Base-by-base conservation (phyloP, 2,113 vertebrate species). In the Ondatra zibethicus region DNA sequence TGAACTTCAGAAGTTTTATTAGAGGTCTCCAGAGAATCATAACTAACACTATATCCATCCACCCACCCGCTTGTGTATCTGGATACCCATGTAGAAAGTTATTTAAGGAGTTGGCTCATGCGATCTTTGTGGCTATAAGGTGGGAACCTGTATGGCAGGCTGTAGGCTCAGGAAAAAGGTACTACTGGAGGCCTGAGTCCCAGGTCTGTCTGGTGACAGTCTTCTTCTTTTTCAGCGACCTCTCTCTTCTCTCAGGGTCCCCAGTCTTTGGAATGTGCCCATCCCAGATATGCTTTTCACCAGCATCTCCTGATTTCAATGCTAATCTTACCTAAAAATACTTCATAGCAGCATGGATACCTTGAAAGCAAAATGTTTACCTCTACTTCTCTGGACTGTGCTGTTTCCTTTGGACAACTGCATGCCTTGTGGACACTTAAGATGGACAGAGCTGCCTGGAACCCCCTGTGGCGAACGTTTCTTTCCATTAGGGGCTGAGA, bases 11-110 rank as follows among this genome's bases (percentile, higher is more conserved):
- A 39, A 19, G 3, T 39, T 58, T 14, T 66, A 7, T 72, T 81
- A 68, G 63, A 14, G 52, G 45, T 91, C 33, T 94, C 10, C 42
- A 96, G 84, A 81, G 80, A 93, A 91, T 7, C 45, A 89, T 7
- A 75, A 58, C 31, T 52, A 81, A 17, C 25, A 55, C 29, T 12
- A 29, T 39, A 7, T 76, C 27, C 42, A 29, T 84, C 4, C 16
- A 2, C 6, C 31, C 31, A 13, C 19, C 21, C 7, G 1, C 70
- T 23, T 78, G 31, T 87, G 19, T 73, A 25, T 82, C 50, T 81
- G 9, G 11, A 39, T 39, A 82, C 5, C 80, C 25, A 82, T 39
- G 80, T 61, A 61, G 80, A 27, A 4, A 75, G 16, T 73, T 75
- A 85, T 75, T 86, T 61, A 77, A 88, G 33, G 9, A 94, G 45